phyloP scores from a whole-genome alignment of 1,140 invertebrate species.

The Achroia grisella region DNA sequence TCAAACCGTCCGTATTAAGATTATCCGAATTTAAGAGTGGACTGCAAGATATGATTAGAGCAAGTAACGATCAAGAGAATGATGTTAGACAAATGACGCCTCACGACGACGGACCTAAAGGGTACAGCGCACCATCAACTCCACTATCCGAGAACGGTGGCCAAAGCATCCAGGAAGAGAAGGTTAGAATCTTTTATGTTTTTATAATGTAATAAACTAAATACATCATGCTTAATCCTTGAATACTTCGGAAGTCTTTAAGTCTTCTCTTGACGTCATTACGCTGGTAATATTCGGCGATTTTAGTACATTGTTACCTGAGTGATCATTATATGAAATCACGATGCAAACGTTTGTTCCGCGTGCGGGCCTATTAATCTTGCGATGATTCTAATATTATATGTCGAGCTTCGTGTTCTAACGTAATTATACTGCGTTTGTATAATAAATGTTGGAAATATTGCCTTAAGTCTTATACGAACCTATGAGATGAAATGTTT shows the following conservation, averaged over 20 bases:
- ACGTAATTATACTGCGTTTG: not conserved
- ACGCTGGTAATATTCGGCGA: slow-evolving; percentile 34
- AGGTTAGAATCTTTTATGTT: slow-evolving; percentile 60
- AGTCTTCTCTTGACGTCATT: slow-evolving; percentile 40
- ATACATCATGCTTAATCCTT: slow-evolving; percentile 33
- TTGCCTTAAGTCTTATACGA: slow-evolving; percentile 1
- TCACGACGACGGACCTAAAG: slow-evolving; percentile 65
- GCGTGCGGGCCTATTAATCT: slow-evolving; percentile 48
- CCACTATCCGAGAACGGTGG: slow-evolving; percentile 76
- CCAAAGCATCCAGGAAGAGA: slow-evolving; percentile 75
- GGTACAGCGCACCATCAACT: slow-evolving; percentile 77
- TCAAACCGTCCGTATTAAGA: slow-evolving; percentile 72
- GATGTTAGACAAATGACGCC: slow-evolving; percentile 60
- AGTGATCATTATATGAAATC: slow-evolving; percentile 45
- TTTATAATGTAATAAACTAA: slow-evolving; percentile 7
- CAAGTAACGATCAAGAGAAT: slow-evolving; percentile 59
- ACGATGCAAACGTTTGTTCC: slow-evolving; percentile 46
- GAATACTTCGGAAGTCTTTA: slow-evolving; percentile 52
- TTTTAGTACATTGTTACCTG: slow-evolving; percentile 38
- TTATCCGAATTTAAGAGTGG: slow-evolving; percentile 70
- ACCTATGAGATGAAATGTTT: too few relatives aligned
- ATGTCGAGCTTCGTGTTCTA: not conserved
- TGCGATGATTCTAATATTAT: slow-evolving; percentile 24
- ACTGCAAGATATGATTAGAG: slow-evolving; percentile 55
- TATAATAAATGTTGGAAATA: not conserved